These are phyloP conservation scores for Enteromius trimaculatus DNA, from an alignment of 2,797 vertebrate genomes.

Conservation along the genomic window DNA sequence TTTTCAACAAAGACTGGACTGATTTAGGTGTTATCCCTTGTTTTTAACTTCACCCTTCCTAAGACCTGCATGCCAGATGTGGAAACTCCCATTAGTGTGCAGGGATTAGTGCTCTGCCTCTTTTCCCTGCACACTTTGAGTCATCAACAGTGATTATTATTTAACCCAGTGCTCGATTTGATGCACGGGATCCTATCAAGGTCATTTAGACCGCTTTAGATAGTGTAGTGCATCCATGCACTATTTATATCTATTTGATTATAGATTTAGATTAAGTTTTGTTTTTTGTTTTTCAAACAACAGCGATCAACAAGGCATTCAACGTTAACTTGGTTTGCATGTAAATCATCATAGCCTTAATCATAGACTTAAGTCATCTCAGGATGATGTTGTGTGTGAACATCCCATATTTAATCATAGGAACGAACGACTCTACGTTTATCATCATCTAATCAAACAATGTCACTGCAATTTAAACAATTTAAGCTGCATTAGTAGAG, in stretches of 20 bases:
- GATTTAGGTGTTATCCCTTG: conserved; percentile 41
- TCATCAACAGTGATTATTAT: conserved; percentile 34
- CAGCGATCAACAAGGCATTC: not conserved
- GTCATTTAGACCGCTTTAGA: conserved; percentile 6
- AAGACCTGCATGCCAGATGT: conserved; percentile 43
- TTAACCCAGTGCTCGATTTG: conserved; percentile 15
- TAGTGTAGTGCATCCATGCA: not conserved
- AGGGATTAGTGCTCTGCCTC: conserved; percentile 46
- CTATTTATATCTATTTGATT: too few species aligned
- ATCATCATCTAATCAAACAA: conserved; percentile 58
- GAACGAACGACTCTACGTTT: conserved; percentile 44
- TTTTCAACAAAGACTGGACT: not conserved
- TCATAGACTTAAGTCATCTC: conserved; percentile 58
- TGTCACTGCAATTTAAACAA: conserved; percentile 52
- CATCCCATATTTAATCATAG: conserved; percentile 54
- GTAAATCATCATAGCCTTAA: conserved; percentile 56
- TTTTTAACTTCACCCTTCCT: conserved; percentile 48
- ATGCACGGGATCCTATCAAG: not conserved
- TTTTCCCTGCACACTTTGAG: conserved; percentile 50
- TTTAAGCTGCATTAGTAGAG: conserved; percentile 25
- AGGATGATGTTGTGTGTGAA: conserved; percentile 54
- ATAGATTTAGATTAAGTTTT: not conserved
- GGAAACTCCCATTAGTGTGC: conserved; percentile 57
- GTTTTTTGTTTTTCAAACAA: not conserved
- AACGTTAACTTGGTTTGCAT: conserved; percentile 53